Base-by-base conservation (phyloP, 2,888 invertebrate species). In the Agrochola circellaris region DNA sequence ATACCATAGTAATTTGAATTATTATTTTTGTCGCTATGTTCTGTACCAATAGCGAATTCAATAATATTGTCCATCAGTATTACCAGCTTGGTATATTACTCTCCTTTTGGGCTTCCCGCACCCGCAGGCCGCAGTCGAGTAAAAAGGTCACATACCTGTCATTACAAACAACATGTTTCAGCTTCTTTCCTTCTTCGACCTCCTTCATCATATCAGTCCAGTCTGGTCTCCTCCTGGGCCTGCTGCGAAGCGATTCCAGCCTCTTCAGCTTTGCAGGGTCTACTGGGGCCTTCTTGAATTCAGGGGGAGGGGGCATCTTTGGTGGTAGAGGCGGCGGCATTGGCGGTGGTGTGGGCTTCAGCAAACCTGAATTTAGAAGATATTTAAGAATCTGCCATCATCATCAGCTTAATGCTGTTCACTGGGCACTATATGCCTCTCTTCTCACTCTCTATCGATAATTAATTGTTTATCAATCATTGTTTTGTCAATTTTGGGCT, bases 171-270 rank as follows among this genome's bases (percentile, higher is more conserved):
- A 99, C 98, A 91, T 99, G 98, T 90, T 97, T 98, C 84, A 99
- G 95, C 91, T 98, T 98, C 90, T 94, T 98, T 69, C 98, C 98
- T 84, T 97, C 96, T 92, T 99, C 98, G n/a, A 99, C 98, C 93
- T 99, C 99, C 93, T 99, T 98, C 98, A 99, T 98, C 98, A 99
- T 98, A 89, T 98, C 97, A 26, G 97, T 98, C 99, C 99, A 99
- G 92, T 99, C 99, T 0, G 99, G 99, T 86, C 99, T 97, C 91
- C 97, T 98, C 86, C 98, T 97, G 0, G 99, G 98, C 87, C 98
- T 97, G 87, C 98, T 97, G 95, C 97, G 98, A 34, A 99, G 97
- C 88, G 97, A 97, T 79, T 99, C 98, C 79, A 99, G 89, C 89
- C 97, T 97, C 87, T 97, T 97, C 83, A 97, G 94, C 90, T 98